Percentiles rank a stretch among this genome's conserved stretches.
Evolutionary conservation across 2,888 invertebrate species (phyloP).

Genomic region (Hydropsyche betteni): DNA sequence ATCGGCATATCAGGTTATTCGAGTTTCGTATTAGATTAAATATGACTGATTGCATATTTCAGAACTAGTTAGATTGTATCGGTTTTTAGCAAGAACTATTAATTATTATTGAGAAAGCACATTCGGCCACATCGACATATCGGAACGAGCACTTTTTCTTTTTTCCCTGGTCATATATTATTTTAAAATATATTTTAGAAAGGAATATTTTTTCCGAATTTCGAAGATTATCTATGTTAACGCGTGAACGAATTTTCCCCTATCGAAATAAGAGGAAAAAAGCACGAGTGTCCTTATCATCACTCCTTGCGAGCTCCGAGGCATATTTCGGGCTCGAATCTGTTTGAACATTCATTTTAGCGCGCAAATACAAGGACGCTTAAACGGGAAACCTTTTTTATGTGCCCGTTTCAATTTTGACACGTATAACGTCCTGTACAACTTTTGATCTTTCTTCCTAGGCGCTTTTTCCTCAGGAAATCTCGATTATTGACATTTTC

Average conservation of each 20-base stretch:
- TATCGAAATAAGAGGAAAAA: background rate
- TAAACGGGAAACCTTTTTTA: too few species aligned
- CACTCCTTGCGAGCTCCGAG: background rate
- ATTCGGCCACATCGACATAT: too few species aligned
- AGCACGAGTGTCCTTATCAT: constrained; percentile 21
- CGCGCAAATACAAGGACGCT: constrained; percentile 6
- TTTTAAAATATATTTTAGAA: too few species aligned
- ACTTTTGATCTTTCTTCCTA: too few species aligned
- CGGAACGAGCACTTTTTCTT: too few species aligned
- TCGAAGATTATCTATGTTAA: constrained; percentile 18
- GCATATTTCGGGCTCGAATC: constrained; percentile 10
- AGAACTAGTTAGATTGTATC: constrained; percentile 9
- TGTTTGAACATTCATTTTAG: constrained; percentile 15
- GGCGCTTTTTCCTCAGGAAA: background rate
- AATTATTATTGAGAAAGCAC: constrained; percentile 11
- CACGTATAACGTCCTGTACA: too few species aligned
- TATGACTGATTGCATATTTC: constrained; percentile 20
- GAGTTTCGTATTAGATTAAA: constrained; percentile 13
- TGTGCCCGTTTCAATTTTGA: too few species aligned
- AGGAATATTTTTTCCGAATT: too few species aligned
- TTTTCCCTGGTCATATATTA: too few species aligned
- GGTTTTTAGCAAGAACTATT: constrained; percentile 2
- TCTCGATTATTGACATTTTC: constrained; percentile 27
- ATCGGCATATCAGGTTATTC: constrained; percentile 26
- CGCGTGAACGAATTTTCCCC: constrained; percentile 18